Percentiles rank a stretch among this genome's conserved stretches.
These are phyloP conservation scores for Triplophysa rosa DNA, from an alignment of 2,113 vertebrate genomes.

Conservation along the genomic window DNA sequence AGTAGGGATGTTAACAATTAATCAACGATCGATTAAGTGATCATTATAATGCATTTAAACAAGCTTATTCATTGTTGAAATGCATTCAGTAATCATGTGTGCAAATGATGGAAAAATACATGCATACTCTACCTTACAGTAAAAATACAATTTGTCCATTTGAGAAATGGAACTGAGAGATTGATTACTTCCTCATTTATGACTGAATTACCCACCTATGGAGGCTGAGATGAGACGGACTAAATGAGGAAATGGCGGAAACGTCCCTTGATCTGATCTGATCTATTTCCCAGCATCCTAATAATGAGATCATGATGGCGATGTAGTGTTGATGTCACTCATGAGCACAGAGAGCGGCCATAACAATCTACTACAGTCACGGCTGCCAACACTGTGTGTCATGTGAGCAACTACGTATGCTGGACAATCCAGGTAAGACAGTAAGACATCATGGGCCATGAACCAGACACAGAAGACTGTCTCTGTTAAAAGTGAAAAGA, in stretches of 20 bases:
- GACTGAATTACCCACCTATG: conserved; percentile 4
- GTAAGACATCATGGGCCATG: not conserved
- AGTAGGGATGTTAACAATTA: no score
- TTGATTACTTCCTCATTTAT: not conserved
- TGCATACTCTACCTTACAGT: not conserved
- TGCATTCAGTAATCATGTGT: no score
- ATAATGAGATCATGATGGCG: conserved; percentile 27
- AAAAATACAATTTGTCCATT: not conserved
- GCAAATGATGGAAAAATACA: no score
- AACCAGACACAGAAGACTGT: not conserved
- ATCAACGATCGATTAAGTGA: no score
- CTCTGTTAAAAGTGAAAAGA: conserved; percentile 12
- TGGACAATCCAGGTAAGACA: conserved; percentile 9
- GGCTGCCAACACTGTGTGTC: not conserved
- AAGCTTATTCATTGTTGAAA: no score
- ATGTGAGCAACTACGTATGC: not conserved
- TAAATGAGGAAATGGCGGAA: conserved; percentile 41
- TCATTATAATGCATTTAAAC: no score
- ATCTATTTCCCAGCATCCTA: conserved; percentile 18
- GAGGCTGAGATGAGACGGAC: not conserved
- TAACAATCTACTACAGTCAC: not conserved
- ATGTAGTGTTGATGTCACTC: conserved; percentile 8
- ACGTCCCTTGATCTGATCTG: not conserved
- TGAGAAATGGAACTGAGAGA: not conserved
- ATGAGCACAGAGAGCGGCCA: not conserved